phyloP scores from a whole-genome alignment of 2,797 vertebrate species.

The Nyctibius grandis region DNA sequence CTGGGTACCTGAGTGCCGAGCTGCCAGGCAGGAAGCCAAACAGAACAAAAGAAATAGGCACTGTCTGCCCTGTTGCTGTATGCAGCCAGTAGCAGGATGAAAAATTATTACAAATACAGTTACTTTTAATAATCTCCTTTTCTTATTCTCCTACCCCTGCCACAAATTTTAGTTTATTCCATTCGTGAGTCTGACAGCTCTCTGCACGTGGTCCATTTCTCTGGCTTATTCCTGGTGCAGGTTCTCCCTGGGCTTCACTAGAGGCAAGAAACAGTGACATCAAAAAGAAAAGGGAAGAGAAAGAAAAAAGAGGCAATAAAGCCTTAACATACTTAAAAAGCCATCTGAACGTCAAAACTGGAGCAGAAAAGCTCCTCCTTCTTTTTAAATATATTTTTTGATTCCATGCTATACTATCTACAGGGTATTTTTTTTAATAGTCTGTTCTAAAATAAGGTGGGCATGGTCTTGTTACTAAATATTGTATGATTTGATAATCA shows the following conservation, averaged over 20 bases:
- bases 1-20: fast-evolving
- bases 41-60: not conserved
- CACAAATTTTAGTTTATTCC: not conserved
- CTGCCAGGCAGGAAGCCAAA: not conserved
- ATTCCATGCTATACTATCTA: not conserved
- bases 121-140: not conserved
- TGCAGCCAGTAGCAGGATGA: not conserved
- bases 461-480: not conserved
- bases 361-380: not conserved
- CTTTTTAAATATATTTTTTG: not conserved
- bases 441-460: not conserved
- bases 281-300: not conserved
- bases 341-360: not conserved
- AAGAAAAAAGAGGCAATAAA: not conserved
- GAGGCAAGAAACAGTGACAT: not conserved
- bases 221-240: not conserved
- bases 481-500: not conserved
- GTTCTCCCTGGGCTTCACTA: not conserved
- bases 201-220: not conserved
- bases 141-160: not conserved
- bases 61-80: not conserved
- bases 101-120: not conserved
- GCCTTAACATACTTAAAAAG: not conserved
- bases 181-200: not conserved
- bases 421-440: not conserved